A percentile compares a stretch with the other conserved stretches of the same genome.
Evolutionary conservation across 2,113 vertebrate genomes (phyloP).

Genomic region (Lasiurus borealis): DNA sequence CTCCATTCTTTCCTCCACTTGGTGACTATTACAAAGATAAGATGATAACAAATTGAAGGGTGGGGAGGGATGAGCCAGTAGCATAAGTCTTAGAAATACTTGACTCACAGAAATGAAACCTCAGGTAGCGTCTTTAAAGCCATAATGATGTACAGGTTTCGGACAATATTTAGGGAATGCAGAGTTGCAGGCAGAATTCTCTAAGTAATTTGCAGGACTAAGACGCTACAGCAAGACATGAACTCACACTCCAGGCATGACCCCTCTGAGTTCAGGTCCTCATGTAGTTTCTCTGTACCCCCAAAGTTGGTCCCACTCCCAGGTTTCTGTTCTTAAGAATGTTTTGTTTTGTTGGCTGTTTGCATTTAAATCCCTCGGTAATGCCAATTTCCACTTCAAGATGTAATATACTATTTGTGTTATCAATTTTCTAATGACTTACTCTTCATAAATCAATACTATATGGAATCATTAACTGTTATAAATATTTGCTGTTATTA

Average conservation of each 20-base stretch:
- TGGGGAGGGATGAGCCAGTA: rapidly evolving
- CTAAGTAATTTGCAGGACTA: background rate
- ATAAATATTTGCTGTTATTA: background rate
- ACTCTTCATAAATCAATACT: background rate
- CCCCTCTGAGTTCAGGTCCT: background rate
- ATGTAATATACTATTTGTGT: background rate
- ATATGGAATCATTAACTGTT: background rate
- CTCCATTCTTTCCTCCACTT: background rate
- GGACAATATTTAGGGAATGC: background rate
- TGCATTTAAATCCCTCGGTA: background rate
- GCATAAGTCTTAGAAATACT: background rate
- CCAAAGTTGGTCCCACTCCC: rapidly evolving
- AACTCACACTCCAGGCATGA: rapidly evolving
- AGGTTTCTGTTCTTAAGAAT: background rate
- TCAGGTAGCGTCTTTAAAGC: background rate
- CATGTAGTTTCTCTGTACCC: rapidly evolving
- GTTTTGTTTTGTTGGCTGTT: background rate
- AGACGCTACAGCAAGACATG: rapidly evolving
- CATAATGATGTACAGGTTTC: background rate
- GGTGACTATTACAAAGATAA: background rate
- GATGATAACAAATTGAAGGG: background rate
- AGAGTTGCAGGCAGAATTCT: background rate
- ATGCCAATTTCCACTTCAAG: background rate
- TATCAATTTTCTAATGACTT: background rate
- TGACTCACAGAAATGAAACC: background rate